Percentiles rank a stretch among this genome's conserved stretches.
These are phyloP conservation scores for Microplitis deprimator DNA, from an alignment of 2,888 invertebrate species.

Conservation along the genomic window DNA sequence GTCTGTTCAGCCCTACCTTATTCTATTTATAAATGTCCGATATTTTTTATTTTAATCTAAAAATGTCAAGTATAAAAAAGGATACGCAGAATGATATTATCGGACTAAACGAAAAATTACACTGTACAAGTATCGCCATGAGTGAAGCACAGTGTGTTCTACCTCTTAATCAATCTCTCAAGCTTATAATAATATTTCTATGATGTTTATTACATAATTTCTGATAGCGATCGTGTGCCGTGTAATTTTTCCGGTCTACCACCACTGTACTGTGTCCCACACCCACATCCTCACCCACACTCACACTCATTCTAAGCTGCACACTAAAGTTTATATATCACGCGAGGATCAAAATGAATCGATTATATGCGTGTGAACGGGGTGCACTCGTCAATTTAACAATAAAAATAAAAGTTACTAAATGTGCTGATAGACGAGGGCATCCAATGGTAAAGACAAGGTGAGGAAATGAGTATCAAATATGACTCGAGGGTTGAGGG, in stretches of 20 bases:
- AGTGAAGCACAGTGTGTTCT: slow-evolving; percentile 27
- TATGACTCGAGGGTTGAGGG: no score
- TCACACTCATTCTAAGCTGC: no score
- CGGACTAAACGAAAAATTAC: slow-evolving; percentile 54
- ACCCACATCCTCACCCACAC: no score
- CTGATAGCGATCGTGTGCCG: slow-evolving; percentile 45
- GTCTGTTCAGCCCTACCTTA: not conserved
- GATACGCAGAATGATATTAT: slow-evolving; percentile 44
- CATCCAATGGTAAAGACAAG: slow-evolving; percentile 28
- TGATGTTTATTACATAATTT: slow-evolving; percentile 48
- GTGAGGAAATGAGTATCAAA: slow-evolving; percentile 32
- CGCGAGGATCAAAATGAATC: slow-evolving; percentile 31
- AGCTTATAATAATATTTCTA: slow-evolving; percentile 43
- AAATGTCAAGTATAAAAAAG: slow-evolving; percentile 15
- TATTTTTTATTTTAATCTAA: not conserved
- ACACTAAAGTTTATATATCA: slow-evolving; percentile 12
- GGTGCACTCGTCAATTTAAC: slow-evolving; percentile 2
- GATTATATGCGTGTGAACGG: slow-evolving; percentile 15
- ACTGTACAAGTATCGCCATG: slow-evolving; percentile 37
- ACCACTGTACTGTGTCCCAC: not conserved
- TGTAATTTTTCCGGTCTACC: slow-evolving; percentile 40
- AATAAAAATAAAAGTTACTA: not conserved
- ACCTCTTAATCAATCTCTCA: slow-evolving; percentile 46
- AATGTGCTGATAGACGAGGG: slow-evolving; percentile 13
- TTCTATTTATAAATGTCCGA: not conserved